phyloP scores from a whole-genome alignment of 2,797 vertebrate genomes.

The Pseudopleuronectes americanus region DNA sequence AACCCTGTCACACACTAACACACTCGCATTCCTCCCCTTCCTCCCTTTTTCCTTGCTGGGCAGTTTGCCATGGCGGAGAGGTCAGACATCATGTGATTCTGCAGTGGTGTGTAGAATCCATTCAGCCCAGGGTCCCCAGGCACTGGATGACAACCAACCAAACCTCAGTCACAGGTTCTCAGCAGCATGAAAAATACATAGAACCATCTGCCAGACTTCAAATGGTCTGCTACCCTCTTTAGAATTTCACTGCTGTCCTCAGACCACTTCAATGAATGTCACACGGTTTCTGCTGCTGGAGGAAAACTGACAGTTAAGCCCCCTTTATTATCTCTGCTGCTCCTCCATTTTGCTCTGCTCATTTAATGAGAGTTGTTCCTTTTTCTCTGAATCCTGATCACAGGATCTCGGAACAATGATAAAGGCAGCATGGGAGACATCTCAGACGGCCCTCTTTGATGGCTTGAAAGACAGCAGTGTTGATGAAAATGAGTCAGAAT shows the following conservation, averaged over 20 bases:
- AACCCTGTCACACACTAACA: constrained; percentile 50
- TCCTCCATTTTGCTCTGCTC: constrained; percentile 44
- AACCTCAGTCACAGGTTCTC: constrained; percentile 79
- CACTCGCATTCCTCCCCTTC: constrained; percentile 66
- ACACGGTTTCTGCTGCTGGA: constrained; percentile 45
- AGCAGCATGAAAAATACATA: constrained; percentile 80
- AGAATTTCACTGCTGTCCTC: constrained; percentile 63
- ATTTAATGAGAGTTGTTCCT: constrained; percentile 42
- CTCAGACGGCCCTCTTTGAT: constrained; percentile 52
- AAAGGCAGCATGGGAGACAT: constrained; percentile 36
- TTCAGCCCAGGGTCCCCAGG: constrained; percentile 75
- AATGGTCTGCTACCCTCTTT: constrained; percentile 62
- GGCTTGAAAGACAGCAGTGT: constrained; percentile 38
- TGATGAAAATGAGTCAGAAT: constrained; percentile 61
- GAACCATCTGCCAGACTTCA: constrained; percentile 73
- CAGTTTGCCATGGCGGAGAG: constrained; percentile 81
- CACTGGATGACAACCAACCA: constrained; percentile 77
- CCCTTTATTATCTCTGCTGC: constrained; percentile 51
- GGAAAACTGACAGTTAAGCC: constrained; percentile 42
- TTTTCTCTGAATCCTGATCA: constrained; percentile 57
- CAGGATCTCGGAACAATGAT: constrained; percentile 46
- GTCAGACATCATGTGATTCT: constrained; percentile 85
- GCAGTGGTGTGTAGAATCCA: constrained; percentile 82
- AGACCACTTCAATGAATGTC: constrained; percentile 68
- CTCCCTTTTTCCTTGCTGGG: constrained; percentile 72